phyloP scores from a whole-genome alignment of 2,888 invertebrate species.

The Drosophila pseudotakahashii region DNA sequence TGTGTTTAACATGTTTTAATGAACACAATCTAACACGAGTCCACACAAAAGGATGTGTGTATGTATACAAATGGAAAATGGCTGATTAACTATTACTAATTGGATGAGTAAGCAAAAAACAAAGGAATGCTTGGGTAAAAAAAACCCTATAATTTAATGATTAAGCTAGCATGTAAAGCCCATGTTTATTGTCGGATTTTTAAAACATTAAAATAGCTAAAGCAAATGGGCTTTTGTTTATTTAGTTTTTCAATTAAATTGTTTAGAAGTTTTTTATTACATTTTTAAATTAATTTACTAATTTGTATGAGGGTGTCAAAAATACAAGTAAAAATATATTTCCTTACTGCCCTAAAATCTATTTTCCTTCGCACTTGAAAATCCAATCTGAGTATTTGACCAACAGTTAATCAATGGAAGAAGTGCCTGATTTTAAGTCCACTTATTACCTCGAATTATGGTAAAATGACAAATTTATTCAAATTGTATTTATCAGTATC shows the following conservation, averaged over 20 bases:
- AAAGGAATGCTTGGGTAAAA: background rate
- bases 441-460: background rate
- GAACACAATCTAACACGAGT: constrained; percentile 30
- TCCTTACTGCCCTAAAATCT: background rate
- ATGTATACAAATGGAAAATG: background rate
- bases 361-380: background rate
- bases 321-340: background rate
- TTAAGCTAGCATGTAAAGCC: no score
- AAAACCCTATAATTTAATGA: background rate
- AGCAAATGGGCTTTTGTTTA: background rate
- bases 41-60: background rate
- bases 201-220: background rate
- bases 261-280: background rate
- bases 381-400: background rate
- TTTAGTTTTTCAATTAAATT: background rate
- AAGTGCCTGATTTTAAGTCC: background rate
- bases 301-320: no score
- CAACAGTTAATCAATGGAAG: background rate
- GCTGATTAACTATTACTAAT: constrained; percentile 24
- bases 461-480: background rate
- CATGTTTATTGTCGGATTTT: background rate
- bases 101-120: constrained; percentile 21
- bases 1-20: constrained; percentile 66
- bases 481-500: constrained; percentile 5
- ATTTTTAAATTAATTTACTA: no score